Base-by-base conservation (phyloP, 2,888 invertebrate genomes). In the Molorchus minor region DNA sequence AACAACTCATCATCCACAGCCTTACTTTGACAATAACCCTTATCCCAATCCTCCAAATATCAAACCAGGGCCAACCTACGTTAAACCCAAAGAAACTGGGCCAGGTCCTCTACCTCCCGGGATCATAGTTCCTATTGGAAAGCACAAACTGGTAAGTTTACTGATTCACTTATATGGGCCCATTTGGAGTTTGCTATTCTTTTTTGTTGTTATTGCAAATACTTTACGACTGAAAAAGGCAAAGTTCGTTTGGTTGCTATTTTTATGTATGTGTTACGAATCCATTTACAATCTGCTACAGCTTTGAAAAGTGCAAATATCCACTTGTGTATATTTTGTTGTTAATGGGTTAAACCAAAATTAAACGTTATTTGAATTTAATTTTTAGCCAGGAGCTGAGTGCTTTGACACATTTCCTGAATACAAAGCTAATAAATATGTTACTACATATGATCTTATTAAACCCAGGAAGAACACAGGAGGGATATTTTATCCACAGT, bases 11-110 rank as follows among this genome's bases (percentile, higher is more conserved):
- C 71, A 63, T 63, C 75, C 80, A 1, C 64, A 74, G 63, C 70
- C 74, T 1, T 82, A 75, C 58, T 83, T 83, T 63, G 78, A 80
- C 53, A 64, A 61, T 16, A 80, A 82, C 70, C 82, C 82, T 0
- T 82, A 69, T 61, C 62, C 43, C 4, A 73, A 76, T 57, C 72
- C 75, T 3, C 62, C 59, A 8, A 65, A 64, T 7, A 56, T 70
- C n/a, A 75, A 70, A 62, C 62, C 68, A 2, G 77, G 77, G 15
- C 75, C 74, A 1, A 69, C 71, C 0, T 78, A 77, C 59, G 64
- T 73, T 3, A 68, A 63, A 57, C 77, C 76, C 2, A 68, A 64
- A 47, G 68, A 70, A 3, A 69, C 64, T 58, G 29, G 21, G 38
- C 5, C 19, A 1, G 40, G 53, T 5, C 52, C 59, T 44, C 46